A percentile compares a stretch with the other conserved stretches of the same genome.
Conservation (phyloP, 2,797 vertebrate genomes). For the Pipistrellus nathusii region DNA sequence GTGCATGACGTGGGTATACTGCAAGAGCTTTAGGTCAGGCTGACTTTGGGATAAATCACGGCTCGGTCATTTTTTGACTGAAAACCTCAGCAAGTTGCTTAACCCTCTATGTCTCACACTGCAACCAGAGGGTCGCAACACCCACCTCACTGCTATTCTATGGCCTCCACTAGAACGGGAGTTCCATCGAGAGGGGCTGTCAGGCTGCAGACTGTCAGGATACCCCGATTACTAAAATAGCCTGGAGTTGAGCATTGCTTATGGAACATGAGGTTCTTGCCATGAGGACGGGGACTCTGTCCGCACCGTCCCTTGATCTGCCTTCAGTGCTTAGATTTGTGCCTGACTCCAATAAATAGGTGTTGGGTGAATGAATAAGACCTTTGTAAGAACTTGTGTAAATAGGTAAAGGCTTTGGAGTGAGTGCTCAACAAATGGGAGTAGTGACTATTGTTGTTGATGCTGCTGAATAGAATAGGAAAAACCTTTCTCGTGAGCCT, state of each 20-base stretch:
- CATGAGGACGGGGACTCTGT: neutral
- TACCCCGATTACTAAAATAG: neutral
- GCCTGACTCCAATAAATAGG: neutral
- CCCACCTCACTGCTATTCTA: neutral
- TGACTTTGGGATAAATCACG: neutral
- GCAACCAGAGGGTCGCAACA: neutral
- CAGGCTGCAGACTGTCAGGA: neutral
- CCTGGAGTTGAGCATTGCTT: neutral
- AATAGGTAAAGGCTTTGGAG: neutral
- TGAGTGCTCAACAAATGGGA: neutral
- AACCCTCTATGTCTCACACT: neutral
- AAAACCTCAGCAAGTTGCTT: slow-evolving; percentile 27
- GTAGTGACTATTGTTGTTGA: neutral
- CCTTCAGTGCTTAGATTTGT: neutral
- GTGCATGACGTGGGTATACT: neutral
- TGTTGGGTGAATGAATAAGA: neutral
- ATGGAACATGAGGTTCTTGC: neutral
- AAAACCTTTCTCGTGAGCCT: neutral
- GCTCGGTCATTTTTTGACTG: neutral
- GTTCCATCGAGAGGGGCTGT: neutral
- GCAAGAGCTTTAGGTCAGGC: neutral
- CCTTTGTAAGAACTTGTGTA: neutral
- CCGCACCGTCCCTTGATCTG: neutral
- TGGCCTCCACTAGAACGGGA: neutral
- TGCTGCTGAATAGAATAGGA: neutral